Conservation (phyloP, 2,797 vertebrate genomes). For the Amblyraja radiata region DNA sequence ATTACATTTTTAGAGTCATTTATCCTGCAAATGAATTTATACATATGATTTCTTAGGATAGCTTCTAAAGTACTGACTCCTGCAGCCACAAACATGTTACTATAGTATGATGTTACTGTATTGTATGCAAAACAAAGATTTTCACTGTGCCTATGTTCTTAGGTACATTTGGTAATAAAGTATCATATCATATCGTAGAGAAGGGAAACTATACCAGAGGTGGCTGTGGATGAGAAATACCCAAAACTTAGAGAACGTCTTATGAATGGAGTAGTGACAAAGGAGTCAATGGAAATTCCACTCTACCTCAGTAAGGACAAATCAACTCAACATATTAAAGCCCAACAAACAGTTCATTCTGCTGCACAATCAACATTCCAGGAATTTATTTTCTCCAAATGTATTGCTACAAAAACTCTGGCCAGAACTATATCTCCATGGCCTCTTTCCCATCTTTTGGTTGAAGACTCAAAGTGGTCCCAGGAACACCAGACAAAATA, state of each 20-base stretch:
- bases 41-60: no score
- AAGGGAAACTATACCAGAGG: neutral
- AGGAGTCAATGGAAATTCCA: neutral
- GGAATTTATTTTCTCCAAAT: neutral
- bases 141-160: no score
- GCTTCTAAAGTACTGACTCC: no score
- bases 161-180: no score
- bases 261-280: neutral
- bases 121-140: no score
- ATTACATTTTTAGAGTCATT: no score
- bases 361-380: neutral
- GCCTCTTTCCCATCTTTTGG: neutral
- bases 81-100: no score
- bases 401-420: neutral
- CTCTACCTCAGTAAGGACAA: neutral
- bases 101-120: no score
- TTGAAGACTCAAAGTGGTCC: neutral
- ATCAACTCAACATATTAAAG: neutral
- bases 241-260: neutral
- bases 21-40: no score
- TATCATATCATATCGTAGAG: no score
- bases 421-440: neutral
- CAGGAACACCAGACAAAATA: neutral
- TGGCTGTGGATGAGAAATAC: neutral
- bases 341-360: neutral